Percentiles rank a stretch among this genome's conserved stretches.
Evolutionary conservation across 2,797 vertebrate genomes (phyloP).

Genomic region (Philypnodon macrostomus): DNA sequence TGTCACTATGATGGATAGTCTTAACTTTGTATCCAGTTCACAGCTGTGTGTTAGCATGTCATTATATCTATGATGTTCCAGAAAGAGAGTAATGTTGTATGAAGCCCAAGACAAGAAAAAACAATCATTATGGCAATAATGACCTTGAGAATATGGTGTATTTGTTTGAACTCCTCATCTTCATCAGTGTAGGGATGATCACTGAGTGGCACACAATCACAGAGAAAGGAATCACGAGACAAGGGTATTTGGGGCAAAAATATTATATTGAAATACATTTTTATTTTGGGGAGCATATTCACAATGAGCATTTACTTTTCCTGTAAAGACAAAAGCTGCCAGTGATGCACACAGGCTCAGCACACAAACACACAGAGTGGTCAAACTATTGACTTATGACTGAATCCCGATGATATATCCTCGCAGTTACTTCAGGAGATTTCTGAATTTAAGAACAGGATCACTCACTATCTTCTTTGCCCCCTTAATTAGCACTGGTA

Average conservation of each 20-base stretch:
- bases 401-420: too few species aligned
- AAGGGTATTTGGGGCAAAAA: conserved; percentile 54
- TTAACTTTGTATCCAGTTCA: rapidly evolving
- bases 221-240: conserved; percentile 65
- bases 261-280: conserved; percentile 60
- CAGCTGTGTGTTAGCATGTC: rapidly evolving
- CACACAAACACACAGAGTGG: conserved; percentile 69
- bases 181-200: conserved; percentile 64
- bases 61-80: conserved; percentile 33
- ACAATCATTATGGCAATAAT: conserved; percentile 51
- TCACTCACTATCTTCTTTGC: too few species aligned
- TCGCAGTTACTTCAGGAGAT: not conserved
- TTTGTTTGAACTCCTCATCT: conserved; percentile 61
- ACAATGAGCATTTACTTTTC: conserved; percentile 50
- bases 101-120: conserved; percentile 78
- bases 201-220: conserved; percentile 69
- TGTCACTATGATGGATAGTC: conserved; percentile 40
- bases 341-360: conserved; percentile 68
- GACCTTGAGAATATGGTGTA: conserved; percentile 63
- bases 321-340: conserved; percentile 69
- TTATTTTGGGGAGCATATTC: rapidly evolving
- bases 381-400: too few species aligned
- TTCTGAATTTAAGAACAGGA: not conserved
- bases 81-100: conserved; percentile 61
- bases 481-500: not conserved